Evolutionary conservation across 2,797 vertebrate genomes (phyloP).

Genomic region (Orientallactaga sibirica): DNA sequence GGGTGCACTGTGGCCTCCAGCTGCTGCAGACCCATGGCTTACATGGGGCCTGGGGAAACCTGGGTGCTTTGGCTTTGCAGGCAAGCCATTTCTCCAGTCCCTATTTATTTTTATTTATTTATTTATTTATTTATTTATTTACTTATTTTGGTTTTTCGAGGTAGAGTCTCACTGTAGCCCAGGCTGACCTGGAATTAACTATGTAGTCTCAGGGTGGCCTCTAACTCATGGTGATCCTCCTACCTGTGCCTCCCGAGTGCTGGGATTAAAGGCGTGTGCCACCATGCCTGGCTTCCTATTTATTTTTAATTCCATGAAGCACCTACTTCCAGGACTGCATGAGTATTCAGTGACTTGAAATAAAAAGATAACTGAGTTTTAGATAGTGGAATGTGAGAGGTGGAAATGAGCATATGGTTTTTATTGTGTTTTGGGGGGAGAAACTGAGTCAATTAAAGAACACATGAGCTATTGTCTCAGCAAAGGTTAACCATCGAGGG

Average conservation of each 20-base stretch:
- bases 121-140: conserved; percentile 55
- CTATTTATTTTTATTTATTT: conserved; percentile 37
- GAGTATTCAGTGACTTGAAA: conserved; percentile 66
- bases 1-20: no score
- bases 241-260: no score
- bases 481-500: background rate
- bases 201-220: no score
- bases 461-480: background rate
- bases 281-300: background rate
- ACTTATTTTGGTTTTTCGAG: no score
- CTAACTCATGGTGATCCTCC: no score
- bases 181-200: no score
- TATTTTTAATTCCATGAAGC: conserved; percentile 16
- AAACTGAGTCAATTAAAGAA: conserved; percentile 35
- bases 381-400: background rate
- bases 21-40: no score
- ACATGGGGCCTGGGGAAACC: no score
- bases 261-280: no score
- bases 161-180: no score
- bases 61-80: no score
- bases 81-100: no score
- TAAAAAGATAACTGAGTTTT: background rate
- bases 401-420: background rate
- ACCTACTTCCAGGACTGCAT: background rate
- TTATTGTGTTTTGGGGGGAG: background rate